phyloP scores from a whole-genome alignment of 2,888 invertebrate genomes.

The Pollenia labialis region DNA sequence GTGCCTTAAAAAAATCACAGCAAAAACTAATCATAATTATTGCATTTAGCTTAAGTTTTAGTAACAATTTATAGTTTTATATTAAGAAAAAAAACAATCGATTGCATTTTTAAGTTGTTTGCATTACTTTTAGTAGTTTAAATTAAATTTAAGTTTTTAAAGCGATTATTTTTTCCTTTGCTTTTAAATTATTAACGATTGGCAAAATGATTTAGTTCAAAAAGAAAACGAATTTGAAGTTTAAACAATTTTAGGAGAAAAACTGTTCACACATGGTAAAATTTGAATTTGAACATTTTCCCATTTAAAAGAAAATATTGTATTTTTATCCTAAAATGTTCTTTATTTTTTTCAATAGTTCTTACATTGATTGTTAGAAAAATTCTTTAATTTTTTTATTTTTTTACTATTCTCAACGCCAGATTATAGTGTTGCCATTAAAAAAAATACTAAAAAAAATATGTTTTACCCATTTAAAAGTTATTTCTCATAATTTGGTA shows the following conservation, averaged over 20 bases:
- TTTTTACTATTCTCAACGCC: too few species aligned
- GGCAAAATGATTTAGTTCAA: neutral
- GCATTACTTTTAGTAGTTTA: conserved; percentile 47
- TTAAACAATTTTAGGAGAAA: neutral
- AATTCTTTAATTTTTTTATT: too few species aligned
- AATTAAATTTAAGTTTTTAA: conserved; percentile 48
- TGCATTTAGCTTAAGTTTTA: conserved; percentile 71
- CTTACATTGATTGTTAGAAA: too few species aligned
- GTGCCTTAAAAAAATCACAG: conserved; percentile 49
- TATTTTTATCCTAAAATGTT: too few species aligned
- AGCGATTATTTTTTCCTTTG: conserved; percentile 9
- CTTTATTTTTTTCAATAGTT: too few species aligned
- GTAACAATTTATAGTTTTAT: conserved; percentile 56
- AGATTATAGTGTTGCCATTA: neutral
- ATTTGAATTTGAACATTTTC: too few species aligned
- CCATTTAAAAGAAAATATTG: too few species aligned
- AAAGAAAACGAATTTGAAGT: conserved; percentile 54
- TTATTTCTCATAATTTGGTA: too few species aligned
- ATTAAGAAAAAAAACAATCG: conserved; percentile 44
- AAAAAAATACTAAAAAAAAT: too few species aligned
- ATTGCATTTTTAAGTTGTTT: conserved; percentile 62
- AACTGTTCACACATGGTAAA: neutral
- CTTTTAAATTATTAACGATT: conserved; percentile 4
- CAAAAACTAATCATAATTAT: conserved; percentile 42
- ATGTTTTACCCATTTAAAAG: too few species aligned